These are phyloP conservation scores for Parambassis ranga DNA, from an alignment of 2,797 vertebrate species.

Conservation along the genomic window DNA sequence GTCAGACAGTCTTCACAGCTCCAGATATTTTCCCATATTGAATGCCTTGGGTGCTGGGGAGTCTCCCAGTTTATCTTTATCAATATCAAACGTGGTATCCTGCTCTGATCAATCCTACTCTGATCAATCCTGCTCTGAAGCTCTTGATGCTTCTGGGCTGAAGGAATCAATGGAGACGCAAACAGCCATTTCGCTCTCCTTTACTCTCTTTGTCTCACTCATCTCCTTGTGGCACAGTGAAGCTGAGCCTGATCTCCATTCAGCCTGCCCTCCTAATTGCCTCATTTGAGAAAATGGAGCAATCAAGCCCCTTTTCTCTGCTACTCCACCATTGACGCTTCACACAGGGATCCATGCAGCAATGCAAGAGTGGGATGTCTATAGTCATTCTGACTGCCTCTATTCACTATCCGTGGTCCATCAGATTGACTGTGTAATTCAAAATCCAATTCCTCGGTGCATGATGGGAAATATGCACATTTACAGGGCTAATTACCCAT, in stretches of 20 bases:
- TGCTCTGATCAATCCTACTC: conserved; percentile 73
- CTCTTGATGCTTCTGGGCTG: conserved; percentile 53
- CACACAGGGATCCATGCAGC: conserved; percentile 59
- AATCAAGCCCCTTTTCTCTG: conserved; percentile 62
- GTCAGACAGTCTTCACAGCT: conserved; percentile 51
- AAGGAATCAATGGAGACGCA: conserved; percentile 70
- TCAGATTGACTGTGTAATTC: conserved; percentile 43
- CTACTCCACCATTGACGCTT: conserved; percentile 61
- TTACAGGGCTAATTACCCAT: conserved; percentile 44
- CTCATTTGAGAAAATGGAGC: conserved; percentile 80
- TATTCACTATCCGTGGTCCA: conserved; percentile 36
- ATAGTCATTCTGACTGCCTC: conserved; percentile 46
- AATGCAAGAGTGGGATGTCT: conserved; percentile 47
- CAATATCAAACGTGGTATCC: conserved; percentile 71
- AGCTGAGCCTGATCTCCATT: conserved; percentile 70
- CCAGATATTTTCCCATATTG: conserved; percentile 46
- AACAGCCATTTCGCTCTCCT: conserved; percentile 42
- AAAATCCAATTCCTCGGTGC: conserved; percentile 48
- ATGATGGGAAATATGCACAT: conserved; percentile 40
- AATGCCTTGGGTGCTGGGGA: conserved; percentile 41
- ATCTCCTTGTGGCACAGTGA: conserved; percentile 55
- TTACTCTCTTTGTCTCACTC: conserved; percentile 55
- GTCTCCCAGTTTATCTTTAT: conserved; percentile 60
- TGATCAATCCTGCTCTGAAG: conserved; percentile 72
- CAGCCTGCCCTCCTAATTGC: conserved; percentile 72